phyloP scores from a whole-genome alignment of 2,797 vertebrate genomes.

The Onychomys torridus region DNA sequence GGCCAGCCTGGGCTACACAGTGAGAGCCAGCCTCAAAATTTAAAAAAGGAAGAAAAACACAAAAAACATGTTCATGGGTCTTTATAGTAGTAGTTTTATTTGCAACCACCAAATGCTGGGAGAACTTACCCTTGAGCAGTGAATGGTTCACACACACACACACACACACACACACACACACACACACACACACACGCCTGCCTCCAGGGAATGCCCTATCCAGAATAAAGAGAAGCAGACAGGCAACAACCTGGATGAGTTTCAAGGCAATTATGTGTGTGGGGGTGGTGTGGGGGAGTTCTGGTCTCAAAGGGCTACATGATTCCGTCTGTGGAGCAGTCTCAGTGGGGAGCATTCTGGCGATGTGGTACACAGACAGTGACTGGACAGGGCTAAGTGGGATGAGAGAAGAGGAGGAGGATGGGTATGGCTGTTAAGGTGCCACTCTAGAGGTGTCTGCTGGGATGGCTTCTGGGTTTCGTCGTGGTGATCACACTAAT shows the following conservation, averaged over 20 bases:
- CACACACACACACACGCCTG: too few relatives aligned
- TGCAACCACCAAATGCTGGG: not conserved
- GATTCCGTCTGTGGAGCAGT: not conserved
- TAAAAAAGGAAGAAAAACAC: not conserved
- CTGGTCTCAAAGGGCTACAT: not conserved
- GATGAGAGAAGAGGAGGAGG: too few relatives aligned
- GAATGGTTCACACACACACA: not conserved
- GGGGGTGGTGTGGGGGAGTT: not conserved
- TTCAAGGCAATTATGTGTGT: not conserved
- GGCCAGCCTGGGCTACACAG: not conserved
- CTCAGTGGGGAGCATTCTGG: not conserved
- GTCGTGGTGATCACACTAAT: not conserved
- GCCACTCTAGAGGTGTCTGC: not conserved
- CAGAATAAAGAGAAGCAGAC: not conserved
- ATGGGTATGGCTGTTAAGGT: not conserved
- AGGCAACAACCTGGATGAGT: not conserved
- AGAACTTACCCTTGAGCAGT: not conserved
- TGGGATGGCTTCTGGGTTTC: not conserved
- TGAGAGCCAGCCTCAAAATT: not conserved
- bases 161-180: too few relatives aligned
- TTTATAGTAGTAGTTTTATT: not conserved
- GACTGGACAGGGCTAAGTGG: rapidly evolving
- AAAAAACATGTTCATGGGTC: not conserved
- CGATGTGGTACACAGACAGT: not conserved
- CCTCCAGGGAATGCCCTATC: not conserved